Conservation (phyloP, 2,888 invertebrate species). For the Prionchulus punctatus region DNA sequence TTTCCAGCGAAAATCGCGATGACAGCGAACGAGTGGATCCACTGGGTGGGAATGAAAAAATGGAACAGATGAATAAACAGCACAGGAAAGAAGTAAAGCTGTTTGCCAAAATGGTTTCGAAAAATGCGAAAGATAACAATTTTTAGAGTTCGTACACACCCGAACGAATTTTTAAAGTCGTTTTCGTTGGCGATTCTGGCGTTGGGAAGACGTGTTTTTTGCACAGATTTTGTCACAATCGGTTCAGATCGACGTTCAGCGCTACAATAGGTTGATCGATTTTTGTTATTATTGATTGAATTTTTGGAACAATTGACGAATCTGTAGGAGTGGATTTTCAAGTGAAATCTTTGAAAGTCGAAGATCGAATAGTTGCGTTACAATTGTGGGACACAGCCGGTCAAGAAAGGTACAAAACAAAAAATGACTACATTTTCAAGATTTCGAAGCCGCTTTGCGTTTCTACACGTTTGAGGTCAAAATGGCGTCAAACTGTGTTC, state of each 20-base stretch:
- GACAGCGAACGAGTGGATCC: not conserved
- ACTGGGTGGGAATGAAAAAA: not conserved
- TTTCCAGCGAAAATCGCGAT: not conserved
- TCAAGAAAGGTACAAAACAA: slow-evolving; percentile 36
- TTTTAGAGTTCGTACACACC: slow-evolving; percentile 18
- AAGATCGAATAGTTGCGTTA: slow-evolving; percentile 33
- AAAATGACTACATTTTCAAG: not conserved
- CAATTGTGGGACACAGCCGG: slow-evolving; percentile 44
- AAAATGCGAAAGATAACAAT: too few species aligned
- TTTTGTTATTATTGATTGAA: too few species aligned
- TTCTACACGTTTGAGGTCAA: too few species aligned
- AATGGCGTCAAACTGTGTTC: too few species aligned
- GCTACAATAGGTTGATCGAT: slow-evolving; percentile 38
- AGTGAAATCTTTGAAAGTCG: slow-evolving; percentile 36
- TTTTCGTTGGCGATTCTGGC: slow-evolving; percentile 43
- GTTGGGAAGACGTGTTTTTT: slow-evolving; percentile 44
- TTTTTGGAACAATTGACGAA: not conserved
- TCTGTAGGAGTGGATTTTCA: slow-evolving; percentile 41
- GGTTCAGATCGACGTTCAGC: slow-evolving; percentile 40
- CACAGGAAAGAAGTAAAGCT: too few species aligned
- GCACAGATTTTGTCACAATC: slow-evolving; percentile 41
- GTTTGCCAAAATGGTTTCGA: too few species aligned
- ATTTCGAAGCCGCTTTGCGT: not conserved
- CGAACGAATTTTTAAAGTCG: slow-evolving; percentile 41
- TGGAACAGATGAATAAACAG: too few species aligned